Evolutionary conservation across 2,797 vertebrate species (phyloP).

Genomic region (Chaunax sp.): DNA sequence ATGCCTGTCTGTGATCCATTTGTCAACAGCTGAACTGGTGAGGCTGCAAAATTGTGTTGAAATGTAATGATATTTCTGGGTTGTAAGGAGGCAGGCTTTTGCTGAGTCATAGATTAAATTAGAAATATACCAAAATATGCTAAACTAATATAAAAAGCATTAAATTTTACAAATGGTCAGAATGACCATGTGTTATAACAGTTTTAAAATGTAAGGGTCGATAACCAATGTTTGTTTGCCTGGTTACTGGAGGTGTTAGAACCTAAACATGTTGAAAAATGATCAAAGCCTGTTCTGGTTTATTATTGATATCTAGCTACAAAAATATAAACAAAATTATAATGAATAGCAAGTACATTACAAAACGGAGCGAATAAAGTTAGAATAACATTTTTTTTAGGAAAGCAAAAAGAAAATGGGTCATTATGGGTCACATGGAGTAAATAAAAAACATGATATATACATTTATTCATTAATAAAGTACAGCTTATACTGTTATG

Average conservation of each 20-base stretch:
- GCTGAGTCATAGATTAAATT: conserved; percentile 14
- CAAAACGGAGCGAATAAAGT: conserved; percentile 3
- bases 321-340: conserved; percentile 7
- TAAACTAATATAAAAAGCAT: conserved; percentile 1
- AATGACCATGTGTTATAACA: conserved; percentile 18
- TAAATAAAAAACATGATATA: too few species aligned
- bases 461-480: conserved; percentile 32
- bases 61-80: conserved; percentile 30
- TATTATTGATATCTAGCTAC: too few species aligned
- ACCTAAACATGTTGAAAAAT: conserved; percentile 28
- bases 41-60: conserved; percentile 27
- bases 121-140: neutral
- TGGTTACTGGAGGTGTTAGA: conserved; percentile 23
- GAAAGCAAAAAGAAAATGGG: too few species aligned
- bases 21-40: conserved; percentile 31
- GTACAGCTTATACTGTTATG: neutral
- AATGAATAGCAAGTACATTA: conserved; percentile 19
- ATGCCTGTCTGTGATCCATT: conserved; percentile 44
- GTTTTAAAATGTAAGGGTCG: conserved; percentile 10
- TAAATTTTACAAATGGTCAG: conserved; percentile 3
- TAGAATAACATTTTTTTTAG: too few species aligned
- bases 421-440: too few species aligned
- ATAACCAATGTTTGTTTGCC: conserved; percentile 13
- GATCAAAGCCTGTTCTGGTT: too few species aligned
- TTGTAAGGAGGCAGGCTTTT: conserved; percentile 2